A percentile compares a stretch with the other conserved stretches of the same genome.
Conservation (phyloP, 2,113 vertebrate genomes). For the Alces alces region DNA sequence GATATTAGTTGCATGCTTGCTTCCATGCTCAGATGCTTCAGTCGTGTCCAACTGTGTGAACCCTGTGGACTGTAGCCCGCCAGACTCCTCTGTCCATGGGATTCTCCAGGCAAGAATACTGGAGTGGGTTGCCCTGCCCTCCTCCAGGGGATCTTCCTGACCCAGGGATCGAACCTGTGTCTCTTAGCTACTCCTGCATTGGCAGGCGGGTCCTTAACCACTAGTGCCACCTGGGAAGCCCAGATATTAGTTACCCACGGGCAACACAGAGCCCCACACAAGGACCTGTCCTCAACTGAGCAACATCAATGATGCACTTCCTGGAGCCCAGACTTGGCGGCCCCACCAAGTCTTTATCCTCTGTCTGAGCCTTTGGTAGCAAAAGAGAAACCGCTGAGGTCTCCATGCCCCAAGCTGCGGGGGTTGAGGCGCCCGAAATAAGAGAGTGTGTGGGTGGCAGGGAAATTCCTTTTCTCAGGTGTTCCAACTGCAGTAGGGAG, state of each 20-base stretch:
- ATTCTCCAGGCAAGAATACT: neutral
- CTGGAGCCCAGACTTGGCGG: rapidly evolving
- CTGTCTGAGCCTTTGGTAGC: no score
- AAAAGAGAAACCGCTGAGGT: rapidly evolving
- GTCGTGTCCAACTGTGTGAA: rapidly evolving
- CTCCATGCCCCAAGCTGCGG: neutral
- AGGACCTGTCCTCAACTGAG: neutral
- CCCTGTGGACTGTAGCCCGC: neutral
- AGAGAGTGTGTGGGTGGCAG: neutral
- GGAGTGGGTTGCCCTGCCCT: neutral
- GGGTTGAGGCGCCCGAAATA: no score
- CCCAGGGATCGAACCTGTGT: rapidly evolving
- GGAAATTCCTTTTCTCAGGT: neutral
- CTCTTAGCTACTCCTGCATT: neutral
- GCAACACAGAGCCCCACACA: no score
- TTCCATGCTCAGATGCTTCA: neutral
- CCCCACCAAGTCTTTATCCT: rapidly evolving
- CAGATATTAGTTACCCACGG: neutral
- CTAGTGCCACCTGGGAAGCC: neutral
- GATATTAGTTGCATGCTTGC: rapidly evolving
- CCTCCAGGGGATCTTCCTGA: neutral
- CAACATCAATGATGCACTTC: rapidly evolving
- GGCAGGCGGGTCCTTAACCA: neutral
- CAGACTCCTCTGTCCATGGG: neutral
- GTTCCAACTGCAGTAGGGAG: neutral